Percentiles rank a stretch among this genome's conserved stretches.
Evolutionary conservation across 2,797 vertebrate species (phyloP).

Genomic region (Mergus octosetaceus): DNA sequence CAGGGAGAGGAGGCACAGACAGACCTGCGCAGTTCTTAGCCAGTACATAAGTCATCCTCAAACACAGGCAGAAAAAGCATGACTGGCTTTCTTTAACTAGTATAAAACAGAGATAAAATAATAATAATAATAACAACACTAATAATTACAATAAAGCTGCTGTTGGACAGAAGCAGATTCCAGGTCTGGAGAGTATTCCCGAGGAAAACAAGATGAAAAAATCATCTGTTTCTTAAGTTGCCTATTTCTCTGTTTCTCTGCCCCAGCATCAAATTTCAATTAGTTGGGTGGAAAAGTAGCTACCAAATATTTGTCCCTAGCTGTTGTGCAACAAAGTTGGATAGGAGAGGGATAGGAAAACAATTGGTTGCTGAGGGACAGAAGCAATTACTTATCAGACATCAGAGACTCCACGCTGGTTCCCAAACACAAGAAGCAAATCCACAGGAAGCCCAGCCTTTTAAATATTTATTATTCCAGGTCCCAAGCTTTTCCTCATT

Average conservation of each 20-base stretch:
- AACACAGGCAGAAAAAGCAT: neutral
- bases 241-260: neutral
- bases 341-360: neutral
- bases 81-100: neutral
- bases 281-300: neutral
- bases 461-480: neutral
- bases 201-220: neutral
- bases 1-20: rapidly evolving
- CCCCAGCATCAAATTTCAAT: neutral
- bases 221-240: neutral
- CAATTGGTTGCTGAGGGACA: neutral
- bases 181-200: neutral
- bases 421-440: neutral
- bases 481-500: neutral
- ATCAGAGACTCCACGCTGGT: neutral
- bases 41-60: neutral
- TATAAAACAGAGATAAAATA: neutral
- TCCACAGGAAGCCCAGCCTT: neutral
- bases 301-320: neutral
- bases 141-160: neutral
- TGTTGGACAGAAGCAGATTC: neutral
- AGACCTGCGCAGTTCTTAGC: neutral
- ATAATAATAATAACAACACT: neutral
- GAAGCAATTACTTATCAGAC: neutral
- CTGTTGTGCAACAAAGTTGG: neutral